A percentile compares a stretch with the other conserved stretches of the same genome.
Evolutionary conservation across 2,797 vertebrate genomes (phyloP).

Genomic region (Macroramphosus scolopax): DNA sequence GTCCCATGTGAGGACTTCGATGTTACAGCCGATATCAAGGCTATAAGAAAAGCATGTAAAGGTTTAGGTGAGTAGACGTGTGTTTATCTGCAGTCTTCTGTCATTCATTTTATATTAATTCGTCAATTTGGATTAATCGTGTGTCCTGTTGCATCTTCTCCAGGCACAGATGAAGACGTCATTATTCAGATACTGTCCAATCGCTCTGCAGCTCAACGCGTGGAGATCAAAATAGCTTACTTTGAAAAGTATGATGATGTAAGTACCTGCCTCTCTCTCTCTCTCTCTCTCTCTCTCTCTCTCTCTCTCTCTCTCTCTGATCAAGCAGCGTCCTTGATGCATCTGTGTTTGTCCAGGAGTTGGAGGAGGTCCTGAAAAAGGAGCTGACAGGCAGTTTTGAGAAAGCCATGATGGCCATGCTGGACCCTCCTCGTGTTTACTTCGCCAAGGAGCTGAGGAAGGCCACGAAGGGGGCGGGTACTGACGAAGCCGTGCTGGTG

Average conservation of each 20-base stretch:
- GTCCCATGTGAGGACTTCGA: conserved; percentile 79
- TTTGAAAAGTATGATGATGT: conserved; percentile 83
- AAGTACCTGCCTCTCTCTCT: conserved; percentile 27
- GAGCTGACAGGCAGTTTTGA: conserved; percentile 81
- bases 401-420: conserved; percentile 76
- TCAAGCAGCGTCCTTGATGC: too few species aligned
- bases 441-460: conserved; percentile 78
- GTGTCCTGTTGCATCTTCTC: conserved; percentile 7
- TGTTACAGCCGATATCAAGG: conserved; percentile 77
- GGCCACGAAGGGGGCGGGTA: conserved; percentile 82
- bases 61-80: conserved; percentile 72
- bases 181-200: conserved; percentile 79
- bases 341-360: conserved; percentile 62
- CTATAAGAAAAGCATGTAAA: conserved; percentile 80
- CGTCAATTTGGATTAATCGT: too few species aligned
- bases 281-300: background rate
- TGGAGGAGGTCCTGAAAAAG: conserved; percentile 80
- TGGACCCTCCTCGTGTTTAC: conserved; percentile 71
- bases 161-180: conserved; percentile 80
- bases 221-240: conserved; percentile 80
- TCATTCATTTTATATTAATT: background rate
- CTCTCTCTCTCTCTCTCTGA: too few species aligned
- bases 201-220: conserved; percentile 74
- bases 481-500: conserved; percentile 78
- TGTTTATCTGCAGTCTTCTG: background rate